Conservation (phyloP, 2,888 invertebrate species). For the Aphodius granarius region DNA sequence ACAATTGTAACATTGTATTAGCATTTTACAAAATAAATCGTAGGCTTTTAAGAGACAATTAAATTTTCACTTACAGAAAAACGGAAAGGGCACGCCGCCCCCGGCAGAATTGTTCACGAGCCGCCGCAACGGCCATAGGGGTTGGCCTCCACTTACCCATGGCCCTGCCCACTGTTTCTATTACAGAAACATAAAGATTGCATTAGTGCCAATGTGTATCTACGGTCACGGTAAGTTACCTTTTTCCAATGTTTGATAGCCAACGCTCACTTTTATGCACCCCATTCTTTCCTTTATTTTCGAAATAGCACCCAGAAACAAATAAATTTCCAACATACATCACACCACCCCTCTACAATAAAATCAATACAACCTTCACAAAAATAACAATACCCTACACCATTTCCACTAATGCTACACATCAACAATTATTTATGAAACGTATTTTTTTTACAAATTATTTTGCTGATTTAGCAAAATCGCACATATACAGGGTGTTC, state of each 20-base stretch:
- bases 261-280: conserved; percentile 40
- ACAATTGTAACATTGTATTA: conserved; percentile 34
- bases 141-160: not conserved
- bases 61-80: conserved; percentile 34
- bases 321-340: conserved; percentile 25
- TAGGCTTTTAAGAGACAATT: conserved; percentile 33
- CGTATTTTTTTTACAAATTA: too few relatives aligned
- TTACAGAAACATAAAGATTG: conserved; percentile 52
- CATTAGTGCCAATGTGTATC: conserved; percentile 50
- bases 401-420: too few relatives aligned
- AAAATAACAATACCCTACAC: too few relatives aligned
- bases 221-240: conserved; percentile 49
- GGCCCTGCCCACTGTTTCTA: conserved; percentile 43
- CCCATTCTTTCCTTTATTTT: conserved; percentile 19
- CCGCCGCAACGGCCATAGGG: conserved; percentile 27
- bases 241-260: conserved; percentile 46
- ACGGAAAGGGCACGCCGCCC: conserved; percentile 25
- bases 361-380: not conserved
- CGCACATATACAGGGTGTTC: not conserved
- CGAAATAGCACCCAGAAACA: conserved; percentile 28
- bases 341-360: not conserved
- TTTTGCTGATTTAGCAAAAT: not conserved
- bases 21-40: conserved; percentile 33
- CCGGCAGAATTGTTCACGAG: conserved; percentile 27
- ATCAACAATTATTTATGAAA: not conserved